Percentiles rank a stretch among this genome's conserved stretches.
These are phyloP conservation scores for Macquaria ambigua DNA, from an alignment of 2,113 vertebrate species.

Conservation along the genomic window DNA sequence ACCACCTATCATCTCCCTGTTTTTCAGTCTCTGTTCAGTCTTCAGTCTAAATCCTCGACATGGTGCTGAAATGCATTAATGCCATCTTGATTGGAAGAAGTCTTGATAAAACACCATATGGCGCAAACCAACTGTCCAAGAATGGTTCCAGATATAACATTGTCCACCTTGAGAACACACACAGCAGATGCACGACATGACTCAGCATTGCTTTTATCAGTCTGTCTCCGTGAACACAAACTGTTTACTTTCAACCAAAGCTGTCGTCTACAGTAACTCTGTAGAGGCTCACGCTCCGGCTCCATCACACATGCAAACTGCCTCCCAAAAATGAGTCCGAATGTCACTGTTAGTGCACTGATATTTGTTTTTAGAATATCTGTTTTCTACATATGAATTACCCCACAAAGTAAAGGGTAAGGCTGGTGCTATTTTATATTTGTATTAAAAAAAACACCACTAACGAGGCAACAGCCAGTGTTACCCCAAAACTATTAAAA, in stretches of 20 bases:
- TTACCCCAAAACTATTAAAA: neutral
- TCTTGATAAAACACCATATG: conserved; percentile 26
- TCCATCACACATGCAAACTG: neutral
- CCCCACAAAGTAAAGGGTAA: neutral
- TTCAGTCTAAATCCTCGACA: neutral
- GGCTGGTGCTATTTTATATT: neutral
- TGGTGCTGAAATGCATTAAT: conserved; percentile 23
- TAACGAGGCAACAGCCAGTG: neutral
- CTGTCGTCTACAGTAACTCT: neutral
- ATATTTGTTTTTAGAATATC: neutral
- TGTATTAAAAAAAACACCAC: too few relatives aligned
- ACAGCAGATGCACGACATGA: conserved; percentile 9
- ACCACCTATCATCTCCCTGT: neutral
- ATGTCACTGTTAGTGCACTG: neutral
- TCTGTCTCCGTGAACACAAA: conserved; percentile 3
- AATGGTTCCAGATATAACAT: neutral
- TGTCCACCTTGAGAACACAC: neutral
- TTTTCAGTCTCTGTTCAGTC: neutral
- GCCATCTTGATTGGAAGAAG: neutral
- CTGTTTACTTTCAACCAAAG: conserved; percentile 9
- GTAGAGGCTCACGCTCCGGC: neutral
- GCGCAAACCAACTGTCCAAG: neutral
- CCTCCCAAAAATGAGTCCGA: neutral
- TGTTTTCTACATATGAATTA: conserved; percentile 4
- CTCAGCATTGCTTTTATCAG: neutral